Evolutionary conservation across 2,888 invertebrate species (phyloP), one percentile per base, ranked within the genome.

Genomic region (Scaptodrosophila latifasciaeformis): DNA sequence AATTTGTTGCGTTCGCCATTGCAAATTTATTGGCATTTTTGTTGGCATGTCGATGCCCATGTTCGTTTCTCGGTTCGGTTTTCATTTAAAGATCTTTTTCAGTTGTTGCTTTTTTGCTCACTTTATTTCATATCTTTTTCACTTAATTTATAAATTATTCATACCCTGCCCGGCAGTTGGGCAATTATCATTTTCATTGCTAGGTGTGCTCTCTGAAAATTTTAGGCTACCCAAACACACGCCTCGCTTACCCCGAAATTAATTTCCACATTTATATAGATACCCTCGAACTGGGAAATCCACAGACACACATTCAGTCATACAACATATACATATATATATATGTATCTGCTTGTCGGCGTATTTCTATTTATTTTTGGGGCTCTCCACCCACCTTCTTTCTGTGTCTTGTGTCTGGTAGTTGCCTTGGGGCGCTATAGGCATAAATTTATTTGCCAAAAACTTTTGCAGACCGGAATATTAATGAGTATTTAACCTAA

Each of bases 101-200:
- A 31, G 39, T 29, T 47, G 34, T 13, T 6, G 35, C 49, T 63
- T 45, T 56, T 53, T 43, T 43, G 55, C 21, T 7, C 35, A 31
- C 19, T 46, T 46, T 46, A 13, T 13, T 9, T 6, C 34, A 34
- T 6, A 27, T 12, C 15, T 34, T 12, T 59, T 60, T 62, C 52
- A 62, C 69, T 70, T 69, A 65, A 82, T 68, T 71, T 72, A 81
- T 83, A 83, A 83, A 84, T 82, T 72, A 82, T 82, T 83, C 81
- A 84, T 80, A 74, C 65, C 64, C 62, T 62, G 67, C 58, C n/a
- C n/a, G n/a, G n/a, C 76, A 69, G 70, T 72, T 56, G 62, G 66
- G 72, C 81, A 81, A 82, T 82, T 82, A 82, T 80, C 75, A 81
- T 83, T 83, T 80, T 62, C 70, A 65, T 76, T 60, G 62, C 62